These are phyloP conservation scores for Kuschelorhynchus macadamiae DNA, from an alignment of 2,888 invertebrate species.

Conservation along the genomic window DNA sequence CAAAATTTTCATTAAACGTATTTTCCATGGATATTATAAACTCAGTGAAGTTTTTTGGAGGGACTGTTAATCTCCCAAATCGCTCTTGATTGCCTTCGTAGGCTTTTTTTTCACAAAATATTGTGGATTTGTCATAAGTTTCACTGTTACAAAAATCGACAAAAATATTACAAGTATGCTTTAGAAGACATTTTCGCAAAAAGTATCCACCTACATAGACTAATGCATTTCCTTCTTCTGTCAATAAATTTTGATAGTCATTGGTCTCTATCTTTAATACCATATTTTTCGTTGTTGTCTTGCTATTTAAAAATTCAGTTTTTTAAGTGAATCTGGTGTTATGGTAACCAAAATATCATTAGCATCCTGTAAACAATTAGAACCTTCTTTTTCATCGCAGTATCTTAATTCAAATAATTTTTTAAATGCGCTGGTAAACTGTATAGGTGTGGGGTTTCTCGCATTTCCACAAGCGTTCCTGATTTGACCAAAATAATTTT, in stretches of 20 bases:
- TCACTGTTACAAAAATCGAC: conserved; percentile 15
- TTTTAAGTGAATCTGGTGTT: conserved; percentile 29
- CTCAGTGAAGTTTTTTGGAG: conserved; percentile 13
- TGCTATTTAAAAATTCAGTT: background rate
- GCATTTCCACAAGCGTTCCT: conserved; percentile 45
- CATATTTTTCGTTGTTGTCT: no score
- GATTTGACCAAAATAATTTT: conserved; percentile 53
- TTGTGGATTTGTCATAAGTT: conserved; percentile 11
- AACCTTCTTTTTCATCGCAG: conserved; percentile 19
- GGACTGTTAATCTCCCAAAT: conserved; percentile 15
- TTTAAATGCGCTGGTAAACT: conserved; percentile 49
- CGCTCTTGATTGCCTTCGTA: background rate
- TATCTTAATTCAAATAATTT: conserved; percentile 47
- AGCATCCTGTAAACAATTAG: conserved; percentile 48
- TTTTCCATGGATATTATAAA: conserved; percentile 12
- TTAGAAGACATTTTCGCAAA: conserved; percentile 18
- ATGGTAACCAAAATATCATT: conserved; percentile 40
- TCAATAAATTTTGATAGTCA: background rate
- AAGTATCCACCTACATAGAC: conserved; percentile 20
- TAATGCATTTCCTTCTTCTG: conserved; percentile 11
- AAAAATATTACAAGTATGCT: conserved; percentile 14
- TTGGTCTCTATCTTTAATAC: background rate
- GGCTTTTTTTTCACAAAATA: conserved; percentile 24
- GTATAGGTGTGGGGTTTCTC: conserved; percentile 48
- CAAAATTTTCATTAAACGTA: conserved; percentile 12